phyloP scores from a whole-genome alignment of 2,888 invertebrate species.

The Heliconius hortense region DNA sequence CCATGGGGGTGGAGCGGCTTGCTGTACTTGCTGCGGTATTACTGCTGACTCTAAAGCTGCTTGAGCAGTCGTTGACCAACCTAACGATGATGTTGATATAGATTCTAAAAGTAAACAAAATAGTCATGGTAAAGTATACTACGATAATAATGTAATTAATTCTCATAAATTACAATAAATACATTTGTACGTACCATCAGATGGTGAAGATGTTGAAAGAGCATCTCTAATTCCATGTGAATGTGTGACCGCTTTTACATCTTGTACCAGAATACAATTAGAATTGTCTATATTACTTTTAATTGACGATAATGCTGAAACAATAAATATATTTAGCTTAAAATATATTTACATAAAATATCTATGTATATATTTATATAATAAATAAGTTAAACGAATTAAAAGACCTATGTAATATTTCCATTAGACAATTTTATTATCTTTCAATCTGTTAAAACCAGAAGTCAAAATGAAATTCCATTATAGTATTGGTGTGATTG shows the following conservation, averaged over 20 bases:
- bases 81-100: conserved; percentile 76
- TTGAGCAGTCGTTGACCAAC: conserved; percentile 80
- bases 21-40: conserved; percentile 86
- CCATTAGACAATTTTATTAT: conserved; percentile 23
- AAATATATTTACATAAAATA: not conserved
- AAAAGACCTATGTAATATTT: conserved; percentile 11
- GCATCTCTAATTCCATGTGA: conserved; percentile 92
- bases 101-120: conserved; percentile 83
- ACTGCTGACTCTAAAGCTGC: conserved; percentile 80
- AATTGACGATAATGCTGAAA: conserved; percentile 95
- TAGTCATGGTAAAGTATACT: conserved; percentile 4
- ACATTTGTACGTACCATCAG: conserved; percentile 65
- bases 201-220: conserved; percentile 76
- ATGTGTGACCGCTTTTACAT: conserved; percentile 92
- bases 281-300: conserved; percentile 93
- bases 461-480: conserved; percentile 58
- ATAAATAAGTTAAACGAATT: not conserved
- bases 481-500: conserved; percentile 52
- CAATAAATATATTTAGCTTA: conserved; percentile 47
- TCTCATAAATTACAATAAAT: not conserved
- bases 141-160: not conserved
- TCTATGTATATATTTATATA: too few relatives aligned
- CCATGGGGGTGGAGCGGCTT: conserved; percentile 89
- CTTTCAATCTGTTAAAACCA: conserved; percentile 33
- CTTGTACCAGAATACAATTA: conserved; percentile 95